Evolutionary conservation across 2,797 vertebrate species (phyloP), one percentile per base, ranked within the genome.

Genomic region (Lepus oiostolus): DNA sequence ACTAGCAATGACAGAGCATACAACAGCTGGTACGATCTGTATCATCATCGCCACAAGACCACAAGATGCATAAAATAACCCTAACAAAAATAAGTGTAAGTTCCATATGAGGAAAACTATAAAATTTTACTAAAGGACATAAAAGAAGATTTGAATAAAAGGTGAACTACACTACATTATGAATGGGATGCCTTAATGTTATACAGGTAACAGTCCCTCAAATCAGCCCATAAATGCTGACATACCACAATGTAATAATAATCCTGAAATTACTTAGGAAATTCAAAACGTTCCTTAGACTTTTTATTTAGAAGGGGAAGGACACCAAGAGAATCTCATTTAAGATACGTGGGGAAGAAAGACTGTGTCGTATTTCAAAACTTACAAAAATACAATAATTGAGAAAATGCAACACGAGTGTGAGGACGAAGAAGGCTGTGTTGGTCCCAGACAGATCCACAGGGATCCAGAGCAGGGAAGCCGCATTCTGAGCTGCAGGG

Each of bases 121-220:
- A 96, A 97, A 90, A 84, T 90, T 96, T 96, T 95, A 92, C 85
- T 71, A 67, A 80, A 80, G 77, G 16, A 2, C 60, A 93, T 93
- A 90, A 96, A 95, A 92, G 71, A 65, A 88, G 60, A 95, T 96
- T 93, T 96, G 88, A 93, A 93, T 93, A 92, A 93, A 95, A 80
- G 93, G 92, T 84, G 75, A 93, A 71, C 30, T 17, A 65, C 88
- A 67, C 70, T 86, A 74, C 60, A 90, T 91, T 95, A 90, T 84
- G 86, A 92, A 81, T 65, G 50, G 26, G 80, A 84, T 76, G 47
- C 52, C 54, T 96, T 88, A 92, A 38, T 90, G 88, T 71, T 82
- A 47, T 74, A 84, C 93, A 93, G 85, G 77, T 90, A 88, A 77
- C 35, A 60, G 12, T 67, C 50, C 82, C 76, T 58, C 68, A 90